Evolutionary conservation across 2,113 vertebrate genomes (phyloP).

Genomic region (Tachysurus fulvidraco): DNA sequence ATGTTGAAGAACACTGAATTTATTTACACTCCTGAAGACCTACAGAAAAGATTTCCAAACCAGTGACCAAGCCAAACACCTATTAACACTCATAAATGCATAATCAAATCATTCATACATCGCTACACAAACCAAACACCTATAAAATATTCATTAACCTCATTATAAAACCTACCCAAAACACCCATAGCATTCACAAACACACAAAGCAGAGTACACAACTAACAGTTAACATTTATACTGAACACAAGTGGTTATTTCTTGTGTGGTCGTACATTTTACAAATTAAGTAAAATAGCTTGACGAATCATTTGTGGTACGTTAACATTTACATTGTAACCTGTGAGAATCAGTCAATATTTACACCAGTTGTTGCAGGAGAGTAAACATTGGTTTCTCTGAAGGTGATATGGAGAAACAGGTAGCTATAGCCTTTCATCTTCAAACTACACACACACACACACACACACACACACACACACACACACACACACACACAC

Average conservation of each 20-base stretch:
- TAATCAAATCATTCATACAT: neutral
- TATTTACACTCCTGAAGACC: too few relatives aligned
- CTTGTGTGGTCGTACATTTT: neutral
- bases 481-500: neutral
- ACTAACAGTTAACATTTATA: neutral
- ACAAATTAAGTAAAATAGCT: too few relatives aligned
- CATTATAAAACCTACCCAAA: neutral
- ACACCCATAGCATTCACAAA: conserved; percentile 11
- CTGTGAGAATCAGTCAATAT: neutral
- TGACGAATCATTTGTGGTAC: neutral
- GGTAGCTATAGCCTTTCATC: conserved; percentile 45
- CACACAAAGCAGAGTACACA: neutral
- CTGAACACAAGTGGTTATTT: neutral
- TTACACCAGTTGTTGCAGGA: conserved; percentile 4
- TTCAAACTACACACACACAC: conserved; percentile 34
- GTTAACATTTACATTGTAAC: neutral
- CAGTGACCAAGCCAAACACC: neutral
- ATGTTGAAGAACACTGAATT: neutral
- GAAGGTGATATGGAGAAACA: conserved; percentile 12
- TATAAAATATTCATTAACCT: conserved; percentile 1
- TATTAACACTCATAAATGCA: conserved; percentile 2
- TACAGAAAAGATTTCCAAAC: neutral
- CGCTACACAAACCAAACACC: neutral
- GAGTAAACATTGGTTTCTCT: conserved; percentile 5
- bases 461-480: conserved; percentile 19